Evolutionary conservation across 2,888 invertebrate species (phyloP), one percentile per base, ranked within the genome.

Genomic region (Clitarchus hookeri): DNA sequence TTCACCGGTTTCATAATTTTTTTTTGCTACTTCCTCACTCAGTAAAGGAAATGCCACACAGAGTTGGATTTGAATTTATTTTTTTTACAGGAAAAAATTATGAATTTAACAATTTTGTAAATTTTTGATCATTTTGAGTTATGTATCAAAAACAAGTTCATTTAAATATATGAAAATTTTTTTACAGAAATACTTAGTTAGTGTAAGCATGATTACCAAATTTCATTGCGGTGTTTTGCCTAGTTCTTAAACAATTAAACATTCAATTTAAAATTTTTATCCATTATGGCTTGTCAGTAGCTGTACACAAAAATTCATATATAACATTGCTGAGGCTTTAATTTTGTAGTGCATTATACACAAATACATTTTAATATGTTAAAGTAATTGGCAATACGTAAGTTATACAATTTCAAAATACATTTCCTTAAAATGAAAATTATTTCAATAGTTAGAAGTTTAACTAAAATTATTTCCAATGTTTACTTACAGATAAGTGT

Each of bases 401-500:
- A 23, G 25, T 2, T 25, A n/a, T 25, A 78, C 11, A 78, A 78
- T 78, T 78, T 78, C 26, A 16, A 26, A 11, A 78, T 16, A 78
- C 78, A 78, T 78, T 78, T 78, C 23, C 26, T 78, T 78, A 25
- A 78, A 78, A 78, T 78, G 26, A 78, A 78, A 78, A 25, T 78
- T 11, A 78, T 78, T 78, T 78, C 13, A 16, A 78, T 25, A 78
- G 48, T 48, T 48, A 9, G 48, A 48, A 48, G 12, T 48, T 48
- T 48, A 48, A 48, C 48, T 12, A 48, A 12, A 48, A 48, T 48
- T 48, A 48, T 48, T 48, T 16, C 8, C 13, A 8, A 78, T 78
- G 78, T 11, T 23, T 78, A 78, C n/a, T 78, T 23, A 23, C 26
- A 78, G 26, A 23, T 78, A 11, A 16, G 8, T 25, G 23, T 78